Evolutionary conservation across 2,888 invertebrate species (phyloP).

Genomic region (Uropetala carovei): DNA sequence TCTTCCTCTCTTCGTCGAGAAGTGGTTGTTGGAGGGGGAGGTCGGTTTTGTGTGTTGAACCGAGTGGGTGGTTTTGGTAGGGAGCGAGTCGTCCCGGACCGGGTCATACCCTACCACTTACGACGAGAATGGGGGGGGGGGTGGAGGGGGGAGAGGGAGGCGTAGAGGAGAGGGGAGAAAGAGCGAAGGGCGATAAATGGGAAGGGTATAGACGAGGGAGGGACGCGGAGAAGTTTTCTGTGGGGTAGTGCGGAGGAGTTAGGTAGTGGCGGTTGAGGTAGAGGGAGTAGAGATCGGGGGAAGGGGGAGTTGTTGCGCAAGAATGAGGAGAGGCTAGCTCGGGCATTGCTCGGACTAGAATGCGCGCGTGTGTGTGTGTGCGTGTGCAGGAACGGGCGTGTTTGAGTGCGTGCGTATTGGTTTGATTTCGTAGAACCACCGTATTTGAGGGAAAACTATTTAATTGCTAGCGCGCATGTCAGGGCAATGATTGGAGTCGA

Average conservation of each 20-base stretch:
- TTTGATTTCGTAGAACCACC: background rate
- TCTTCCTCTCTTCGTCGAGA: background rate
- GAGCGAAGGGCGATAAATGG: background rate
- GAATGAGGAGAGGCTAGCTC: slow-evolving; percentile 8
- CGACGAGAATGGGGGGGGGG: background rate
- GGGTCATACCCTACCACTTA: slow-evolving; percentile 51
- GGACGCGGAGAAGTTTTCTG: background rate
- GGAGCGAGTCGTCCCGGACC: slow-evolving; percentile 51
- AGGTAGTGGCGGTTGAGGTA: background rate
- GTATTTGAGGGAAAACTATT: background rate
- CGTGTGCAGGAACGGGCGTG: background rate
- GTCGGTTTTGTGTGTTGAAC: background rate
- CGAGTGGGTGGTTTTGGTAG: background rate
- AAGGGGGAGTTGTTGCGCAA: slow-evolving; percentile 2
- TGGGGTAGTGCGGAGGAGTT: background rate
- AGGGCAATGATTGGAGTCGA: background rate
- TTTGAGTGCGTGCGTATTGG: background rate
- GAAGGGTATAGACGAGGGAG: background rate
- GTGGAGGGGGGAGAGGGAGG: background rate
- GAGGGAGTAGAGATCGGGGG: background rate
- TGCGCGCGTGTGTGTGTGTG: slow-evolving; percentile 26
- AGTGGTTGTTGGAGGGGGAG: background rate
- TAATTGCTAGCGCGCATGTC: background rate
- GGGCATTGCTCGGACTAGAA: slow-evolving; percentile 60
- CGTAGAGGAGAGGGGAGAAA: background rate